These are phyloP conservation scores for Forficula auricularia DNA, from an alignment of 1,140 invertebrate species.

Conservation along the genomic window DNA sequence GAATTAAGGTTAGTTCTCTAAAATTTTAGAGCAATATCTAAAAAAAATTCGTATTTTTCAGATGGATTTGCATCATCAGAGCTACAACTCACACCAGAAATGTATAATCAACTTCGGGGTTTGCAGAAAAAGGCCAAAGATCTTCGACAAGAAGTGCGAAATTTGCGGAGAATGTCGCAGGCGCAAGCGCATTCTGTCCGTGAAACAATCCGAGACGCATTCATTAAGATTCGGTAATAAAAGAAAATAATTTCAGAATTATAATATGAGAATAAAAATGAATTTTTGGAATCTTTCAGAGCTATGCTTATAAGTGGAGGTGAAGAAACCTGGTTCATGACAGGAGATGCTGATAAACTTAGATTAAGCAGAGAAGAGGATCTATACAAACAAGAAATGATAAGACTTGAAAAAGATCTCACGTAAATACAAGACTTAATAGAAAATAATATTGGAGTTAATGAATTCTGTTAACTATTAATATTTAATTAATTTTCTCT, in stretches of 20 bases:
- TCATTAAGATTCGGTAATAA: conserved; percentile 63
- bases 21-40: too few relatives aligned
- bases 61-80: conserved; percentile 22
- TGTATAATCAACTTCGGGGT: conserved; percentile 66
- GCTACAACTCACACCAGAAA: conserved; percentile 57
- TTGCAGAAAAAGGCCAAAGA: conserved; percentile 82
- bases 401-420: conserved; percentile 77
- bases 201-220: conserved; percentile 78
- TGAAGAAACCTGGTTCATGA: conserved; percentile 35
- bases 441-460: background rate
- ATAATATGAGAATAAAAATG: too few relatives aligned
- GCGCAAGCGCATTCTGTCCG: conserved; percentile 76
- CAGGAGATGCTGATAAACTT: conserved; percentile 42
- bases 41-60: too few relatives aligned
- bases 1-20: too few relatives aligned
- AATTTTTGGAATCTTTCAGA: conserved; percentile 14
- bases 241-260: conserved; percentile 8
- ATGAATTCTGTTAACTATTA: conserved; percentile 1
- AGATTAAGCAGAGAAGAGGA: conserved; percentile 60
- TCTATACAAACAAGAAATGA: conserved; percentile 77
- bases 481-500: conserved; percentile 5
- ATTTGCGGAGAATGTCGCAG: conserved; percentile 72
- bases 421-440: conserved; percentile 32
- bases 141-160: conserved; percentile 69
- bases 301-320: conserved; percentile 37